Base-by-base conservation (phyloP, 1,140 invertebrate genomes). In the Thaumatotibia leucotreta region DNA sequence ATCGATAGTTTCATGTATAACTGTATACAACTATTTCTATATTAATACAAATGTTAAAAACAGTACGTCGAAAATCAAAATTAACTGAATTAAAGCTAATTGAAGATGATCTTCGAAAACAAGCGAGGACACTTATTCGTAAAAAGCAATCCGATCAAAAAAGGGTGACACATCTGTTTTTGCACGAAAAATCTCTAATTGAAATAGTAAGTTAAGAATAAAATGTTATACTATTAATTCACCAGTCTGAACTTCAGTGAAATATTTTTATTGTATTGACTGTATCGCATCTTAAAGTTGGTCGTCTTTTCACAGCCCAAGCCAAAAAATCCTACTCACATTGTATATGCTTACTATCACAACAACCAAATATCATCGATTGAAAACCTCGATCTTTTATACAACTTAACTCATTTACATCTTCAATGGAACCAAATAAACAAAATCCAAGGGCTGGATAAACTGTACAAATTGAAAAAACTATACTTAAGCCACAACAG, bases 401-500 rank as follows among this genome's bases (percentile, higher is more conserved):
- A 76, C n/a, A 93, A 94, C 74, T 77, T 95, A 31, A 94, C 93
- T 1, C 92, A 93, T 74, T 86, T 96, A 22, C 95, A 95, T 82
- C 75, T 95, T 2, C 94, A 96, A 91, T 93, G 94, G 75, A 95
- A 96, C 73, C 85, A 91, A 75, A 93, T 95, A 62, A 82, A 70
- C 8, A 93, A 93, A 84, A 93, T 95, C 24, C 93, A 94, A 82
- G 94, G 94, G 71, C 80, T 96, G 10, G 78, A 92, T 3, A 81
- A 74, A 64, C 80, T 95, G 23, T 79, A 77, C 17, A 94, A 93
- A 64, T 80, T 96, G 8, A 93, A 92, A 68, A 94, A 94, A 79
- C 75, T 95, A 14, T 95, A 94, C 83, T 80, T 96, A 45, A 93
- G 94, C 1, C 91, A 93, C 69, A 96, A 96, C 82, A 84, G 85